These are phyloP conservation scores for Ophioninae sp. DNA, from an alignment of 2,888 invertebrate species.

Conservation along the genomic window DNA sequence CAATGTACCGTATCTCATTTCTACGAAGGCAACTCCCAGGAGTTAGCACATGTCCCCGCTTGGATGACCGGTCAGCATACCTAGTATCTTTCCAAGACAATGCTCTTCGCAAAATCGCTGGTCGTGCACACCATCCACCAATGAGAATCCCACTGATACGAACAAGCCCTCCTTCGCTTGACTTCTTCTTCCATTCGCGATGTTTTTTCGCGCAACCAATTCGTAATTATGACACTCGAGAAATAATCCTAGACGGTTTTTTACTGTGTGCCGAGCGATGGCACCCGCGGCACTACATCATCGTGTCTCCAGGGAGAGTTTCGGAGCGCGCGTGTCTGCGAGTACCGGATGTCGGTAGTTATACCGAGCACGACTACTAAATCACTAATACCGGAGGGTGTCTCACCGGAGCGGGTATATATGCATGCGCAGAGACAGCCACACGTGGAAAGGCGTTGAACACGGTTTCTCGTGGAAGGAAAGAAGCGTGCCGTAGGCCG, in stretches of 20 bases:
- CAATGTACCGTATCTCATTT: neutral
- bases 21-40: neutral
- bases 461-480: conserved; percentile 46
- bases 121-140: neutral
- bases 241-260: conserved; percentile 10
- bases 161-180: too few relatives aligned
- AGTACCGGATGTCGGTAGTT: conserved; percentile 60
- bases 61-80: too few relatives aligned
- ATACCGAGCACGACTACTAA: conserved; percentile 52
- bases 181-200: neutral
- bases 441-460: conserved; percentile 58
- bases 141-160: neutral
- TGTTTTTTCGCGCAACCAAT: neutral
- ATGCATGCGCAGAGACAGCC: conserved; percentile 53
- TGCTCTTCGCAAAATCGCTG: too few relatives aligned
- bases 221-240: neutral
- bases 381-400: conserved; percentile 55
- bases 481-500: conserved; percentile 54
- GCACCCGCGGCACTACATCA: conserved; percentile 19
- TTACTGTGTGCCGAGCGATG: neutral
- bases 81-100: too few relatives aligned
- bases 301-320: conserved; percentile 28
- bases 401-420: conserved; percentile 50
- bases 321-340: conserved; percentile 25
- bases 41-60: too few relatives aligned